Evolutionary conservation across 2,888 invertebrate genomes (phyloP), one percentile per base, ranked within the genome.

Genomic region (Nyleta sp.): DNA sequence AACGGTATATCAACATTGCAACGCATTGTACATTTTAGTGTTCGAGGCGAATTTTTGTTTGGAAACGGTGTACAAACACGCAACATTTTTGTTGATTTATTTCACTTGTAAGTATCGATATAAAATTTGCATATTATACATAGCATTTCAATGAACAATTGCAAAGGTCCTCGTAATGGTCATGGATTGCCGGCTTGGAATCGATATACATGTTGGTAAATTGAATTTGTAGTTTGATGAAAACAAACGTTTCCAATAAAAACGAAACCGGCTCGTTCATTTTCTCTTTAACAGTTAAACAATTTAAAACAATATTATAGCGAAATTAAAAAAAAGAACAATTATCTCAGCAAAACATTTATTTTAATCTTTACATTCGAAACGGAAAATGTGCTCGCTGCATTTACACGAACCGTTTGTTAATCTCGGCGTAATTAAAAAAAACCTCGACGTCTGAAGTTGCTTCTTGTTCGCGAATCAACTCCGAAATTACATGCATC

Each of bases 161-260:
- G 64, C 48, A 70, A 55, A 55, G 57, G 42, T 22, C 15, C 48
- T 52, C 64, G 76, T 64, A 70, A 76, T 71, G 71, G 68, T 50
- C 48, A 33, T 59, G 57, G 71, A 65, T 40, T 60, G 65, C 40
- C 33, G 38, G 44, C 24, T 46, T 7, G 28, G 5, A 65, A 62
- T 59, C 76, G 71, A 44, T 59, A 52, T 59, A 60, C 40, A 40
- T 22, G 24, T 48, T 38, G 24, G 55, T 35, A 68, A 68, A 75
- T 72, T 60, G 42, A 77, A 70, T 77, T 60, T 64, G 60, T 42
- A 53, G 55, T 67, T 77, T 71, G 60, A 65, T 67, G 67, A 72
- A 77, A 67, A 77, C 55, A 59, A 71, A 70, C 60, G 60, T 52
- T 40, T 17, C 22, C 11, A 60, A 53, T 67, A 65, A 67, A 77